Evolutionary conservation across 2,888 invertebrate genomes (phyloP).

Genomic region (Acronicta leporina): DNA sequence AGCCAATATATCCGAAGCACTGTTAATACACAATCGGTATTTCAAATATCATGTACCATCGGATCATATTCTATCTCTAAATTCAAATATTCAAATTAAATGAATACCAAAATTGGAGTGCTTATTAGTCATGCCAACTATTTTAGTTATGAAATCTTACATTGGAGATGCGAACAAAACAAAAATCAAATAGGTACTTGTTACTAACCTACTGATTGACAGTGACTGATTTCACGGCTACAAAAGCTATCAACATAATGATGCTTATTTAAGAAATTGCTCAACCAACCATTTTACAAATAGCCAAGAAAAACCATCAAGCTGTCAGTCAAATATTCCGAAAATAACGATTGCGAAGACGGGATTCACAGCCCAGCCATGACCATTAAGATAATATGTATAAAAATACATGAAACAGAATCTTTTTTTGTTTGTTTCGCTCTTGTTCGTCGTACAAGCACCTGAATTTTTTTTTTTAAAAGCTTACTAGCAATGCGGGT

Average conservation of each 20-base stretch:
- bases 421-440: too few relatives aligned
- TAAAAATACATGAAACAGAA: too few relatives aligned
- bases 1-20: background rate
- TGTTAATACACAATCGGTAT: background rate
- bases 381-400: background rate
- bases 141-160: background rate
- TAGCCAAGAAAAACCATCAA: slow-evolving; percentile 4
- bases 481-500: too few relatives aligned
- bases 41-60: background rate
- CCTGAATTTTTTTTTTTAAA: too few relatives aligned
- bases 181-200: too few relatives aligned
- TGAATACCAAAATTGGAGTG: background rate
- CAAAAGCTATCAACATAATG: background rate
- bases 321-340: slow-evolving; percentile 6
- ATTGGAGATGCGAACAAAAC: slow-evolving; percentile 14
- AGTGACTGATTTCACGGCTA: background rate
- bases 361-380: background rate
- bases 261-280: slow-evolving; percentile 3
- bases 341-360: slow-evolving; percentile 1
- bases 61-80: background rate
- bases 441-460: too few relatives aligned
- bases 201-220: slow-evolving; percentile 15
- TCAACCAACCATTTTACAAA: slow-evolving; percentile 4
- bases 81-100: background rate
- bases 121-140: background rate